phyloP scores from a whole-genome alignment of 2,888 invertebrate genomes.

The Anoplius nigerrimus region DNA sequence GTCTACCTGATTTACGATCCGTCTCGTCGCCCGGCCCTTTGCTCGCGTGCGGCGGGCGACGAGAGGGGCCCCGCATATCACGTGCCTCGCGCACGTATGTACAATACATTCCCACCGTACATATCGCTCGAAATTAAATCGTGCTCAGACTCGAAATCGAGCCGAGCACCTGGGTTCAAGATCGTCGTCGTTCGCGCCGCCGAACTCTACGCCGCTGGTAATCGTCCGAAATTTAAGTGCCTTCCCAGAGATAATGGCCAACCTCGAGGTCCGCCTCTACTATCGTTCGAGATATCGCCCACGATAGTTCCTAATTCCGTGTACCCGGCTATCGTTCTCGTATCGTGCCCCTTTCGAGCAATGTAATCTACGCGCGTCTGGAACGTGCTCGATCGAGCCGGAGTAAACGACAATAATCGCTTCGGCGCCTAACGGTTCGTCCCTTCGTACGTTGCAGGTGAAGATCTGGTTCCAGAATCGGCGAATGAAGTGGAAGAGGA shows the following conservation, averaged over 20 bases:
- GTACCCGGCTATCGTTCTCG: not conserved
- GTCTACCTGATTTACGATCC: conserved; percentile 47
- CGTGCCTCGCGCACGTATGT: conserved; percentile 14
- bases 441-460: conserved; percentile 84
- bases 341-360: not conserved
- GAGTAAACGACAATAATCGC: not conserved
- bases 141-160: conserved; percentile 12
- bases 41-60: not conserved
- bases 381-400: not conserved
- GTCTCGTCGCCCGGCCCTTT: conserved; percentile 41
- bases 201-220: not conserved
- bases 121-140: conserved; percentile 29
- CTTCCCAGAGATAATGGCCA: not conserved
- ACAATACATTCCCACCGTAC: too few species aligned
- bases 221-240: conserved; percentile 8
- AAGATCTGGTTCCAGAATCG: conserved; percentile 99
- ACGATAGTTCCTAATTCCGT: conserved; percentile 1
- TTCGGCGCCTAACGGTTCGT: not conserved
- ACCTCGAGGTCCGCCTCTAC: not conserved
- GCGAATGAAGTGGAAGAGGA: conserved; percentile 99
- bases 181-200: conserved; percentile 2
- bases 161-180: not conserved
- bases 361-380: not conserved
- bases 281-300: not conserved
- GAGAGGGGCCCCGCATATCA: conserved; percentile 11